Percentiles rank a stretch among this genome's conserved stretches.
phyloP scores from a whole-genome alignment of 2,888 invertebrate genomes.

The Mechanitis mazaeus region DNA sequence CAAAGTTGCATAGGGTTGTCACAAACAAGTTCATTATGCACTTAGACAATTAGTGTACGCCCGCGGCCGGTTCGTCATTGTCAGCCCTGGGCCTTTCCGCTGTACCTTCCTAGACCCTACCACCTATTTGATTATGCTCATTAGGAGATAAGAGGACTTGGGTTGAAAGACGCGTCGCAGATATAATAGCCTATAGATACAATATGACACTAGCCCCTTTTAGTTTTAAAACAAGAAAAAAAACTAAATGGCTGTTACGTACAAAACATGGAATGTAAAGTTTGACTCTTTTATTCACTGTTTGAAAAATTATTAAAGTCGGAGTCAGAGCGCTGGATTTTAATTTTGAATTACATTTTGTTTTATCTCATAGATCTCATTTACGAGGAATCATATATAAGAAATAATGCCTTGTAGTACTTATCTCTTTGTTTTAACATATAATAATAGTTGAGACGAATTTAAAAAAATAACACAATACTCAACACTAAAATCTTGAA shows the following conservation, averaged over 20 bases:
- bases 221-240: conserved; percentile 9
- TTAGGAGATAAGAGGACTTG: conserved; percentile 29
- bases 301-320: no score
- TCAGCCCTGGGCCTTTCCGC: conserved; percentile 61
- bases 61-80: conserved; percentile 48
- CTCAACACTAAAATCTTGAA: neutral
- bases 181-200: conserved; percentile 18
- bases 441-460: no score
- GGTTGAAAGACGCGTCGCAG: conserved; percentile 15
- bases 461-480: no score
- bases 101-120: conserved; percentile 43
- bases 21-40: conserved; percentile 72
- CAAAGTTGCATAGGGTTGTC: conserved; percentile 54
- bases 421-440: no score
- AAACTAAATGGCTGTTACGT: conserved; percentile 7
- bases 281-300: neutral
- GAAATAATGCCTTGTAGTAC: no score
- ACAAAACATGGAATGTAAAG: neutral
- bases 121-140: conserved; percentile 45
- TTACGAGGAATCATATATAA: no score
- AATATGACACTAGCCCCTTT: conserved; percentile 17
- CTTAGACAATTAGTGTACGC: conserved; percentile 75
- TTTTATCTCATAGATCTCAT: no score
- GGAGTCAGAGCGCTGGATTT: no score
- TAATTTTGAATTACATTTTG: no score